Base-by-base conservation (phyloP, 2,797 vertebrate species). In the Neosilurus mollespiculum region DNA sequence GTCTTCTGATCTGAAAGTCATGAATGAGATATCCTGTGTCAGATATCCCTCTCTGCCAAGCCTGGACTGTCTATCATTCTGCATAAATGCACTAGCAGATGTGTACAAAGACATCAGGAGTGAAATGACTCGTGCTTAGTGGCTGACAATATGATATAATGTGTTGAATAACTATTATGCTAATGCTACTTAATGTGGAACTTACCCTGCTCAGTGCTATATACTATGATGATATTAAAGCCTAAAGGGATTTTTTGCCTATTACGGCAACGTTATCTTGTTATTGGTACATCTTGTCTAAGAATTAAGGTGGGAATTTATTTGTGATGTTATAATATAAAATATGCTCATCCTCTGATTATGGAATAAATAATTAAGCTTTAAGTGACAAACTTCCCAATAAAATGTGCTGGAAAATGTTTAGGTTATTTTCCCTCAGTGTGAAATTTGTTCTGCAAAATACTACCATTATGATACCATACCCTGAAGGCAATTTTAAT, bases 1-100 rank as follows among this genome's bases (percentile, higher is more conserved):
- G 77, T 78, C 54, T 73, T 81, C 73, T 43, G 37, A 78, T 89
- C 87, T 83, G 82, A 86, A 87, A 91, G 80, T 87, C 81, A 70
- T 78, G 75, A 83, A 84, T 80, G 86, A 81, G 82, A 79, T 86
- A 80, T 9, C 58, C 67, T 24, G 53, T 67, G n/a, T 54, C 56
- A 73, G 64, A 43, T 65, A 53, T 66, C 56, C 56, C 73, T 73
- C 83, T 30, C 56, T 81, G 72, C 58, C 64, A 53, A 64, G 59
- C 9, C 53, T 53, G 61, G 69, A 56, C 72, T 82, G 78, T 87
- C 86, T 86, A 88, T 89, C 72, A 65, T 82, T 49, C 80, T 67
- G 82, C 81, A 53, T 16, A 64, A 81, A 76, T 2, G 8, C 43
- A 71, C 30, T 53, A 82, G 56, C 72, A 81, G 30, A 43, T 84